Evolutionary conservation across 2,888 invertebrate genomes (phyloP).

Genomic region (Siphonodentalium dalli): DNA sequence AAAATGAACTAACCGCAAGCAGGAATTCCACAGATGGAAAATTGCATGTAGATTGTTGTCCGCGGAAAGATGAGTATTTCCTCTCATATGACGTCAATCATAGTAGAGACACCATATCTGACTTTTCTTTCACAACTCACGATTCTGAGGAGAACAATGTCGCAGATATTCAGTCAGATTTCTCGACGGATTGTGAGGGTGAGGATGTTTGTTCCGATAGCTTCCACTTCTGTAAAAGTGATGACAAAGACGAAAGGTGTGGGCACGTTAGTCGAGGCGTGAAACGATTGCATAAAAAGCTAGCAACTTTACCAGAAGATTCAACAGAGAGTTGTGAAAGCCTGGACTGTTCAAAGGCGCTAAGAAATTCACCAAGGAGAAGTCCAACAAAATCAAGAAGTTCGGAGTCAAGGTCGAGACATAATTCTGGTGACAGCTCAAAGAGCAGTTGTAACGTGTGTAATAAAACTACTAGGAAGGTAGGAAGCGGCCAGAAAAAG

Average conservation of each 20-base stretch:
- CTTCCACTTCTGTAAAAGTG: conserved; percentile 46
- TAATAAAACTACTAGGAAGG: no score
- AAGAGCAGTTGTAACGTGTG: not conserved
- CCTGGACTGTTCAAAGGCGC: no score
- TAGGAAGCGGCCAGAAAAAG: no score
- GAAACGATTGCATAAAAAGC: not conserved
- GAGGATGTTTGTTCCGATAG: conserved; percentile 53
- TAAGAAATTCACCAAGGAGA: not conserved
- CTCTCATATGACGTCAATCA: conserved; percentile 52
- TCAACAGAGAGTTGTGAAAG: no score
- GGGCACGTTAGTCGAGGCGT: not conserved
- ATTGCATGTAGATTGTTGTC: conserved; percentile 46
- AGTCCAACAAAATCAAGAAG: not conserved
- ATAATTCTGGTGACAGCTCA: not conserved
- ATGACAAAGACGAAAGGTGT: conserved; percentile 1
- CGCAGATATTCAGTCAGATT: conserved; percentile 19
- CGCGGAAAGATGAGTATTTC: conserved; percentile 53
- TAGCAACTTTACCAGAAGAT: not conserved
- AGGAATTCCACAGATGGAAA: conserved; percentile 41
- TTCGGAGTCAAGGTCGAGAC: not conserved
- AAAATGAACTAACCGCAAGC: conserved; percentile 31
- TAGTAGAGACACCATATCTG: conserved; percentile 39
- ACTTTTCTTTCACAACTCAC: conserved; percentile 20
- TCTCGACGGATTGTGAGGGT: conserved; percentile 42
- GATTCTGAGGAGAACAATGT: not conserved